Evolutionary conservation across 2,888 invertebrate species (phyloP).

Genomic region (Meghimatium bilineatum): DNA sequence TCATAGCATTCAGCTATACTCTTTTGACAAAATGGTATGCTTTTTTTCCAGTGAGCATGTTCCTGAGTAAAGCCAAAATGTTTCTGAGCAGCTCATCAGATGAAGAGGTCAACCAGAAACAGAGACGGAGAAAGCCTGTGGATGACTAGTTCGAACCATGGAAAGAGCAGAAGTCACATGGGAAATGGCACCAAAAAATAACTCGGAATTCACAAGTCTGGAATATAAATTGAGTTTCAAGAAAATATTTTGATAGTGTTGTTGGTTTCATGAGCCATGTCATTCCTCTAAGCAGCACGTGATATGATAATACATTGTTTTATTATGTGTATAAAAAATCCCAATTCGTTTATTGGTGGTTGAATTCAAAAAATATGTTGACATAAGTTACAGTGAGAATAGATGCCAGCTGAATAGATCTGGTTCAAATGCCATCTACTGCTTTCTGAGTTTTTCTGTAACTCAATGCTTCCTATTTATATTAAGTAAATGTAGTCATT

Average conservation of each 20-base stretch:
- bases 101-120: constrained; percentile 49
- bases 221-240: neutral
- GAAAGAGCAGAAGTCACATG: neutral
- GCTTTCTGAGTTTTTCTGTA: too few relatives aligned
- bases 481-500: too few relatives aligned
- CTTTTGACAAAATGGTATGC: neutral
- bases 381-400: too few relatives aligned
- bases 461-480: too few relatives aligned
- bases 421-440: too few relatives aligned
- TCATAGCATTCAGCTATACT: neutral
- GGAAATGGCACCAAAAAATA: neutral
- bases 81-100: constrained; percentile 52
- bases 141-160: constrained; percentile 18
- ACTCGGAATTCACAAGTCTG: neutral
- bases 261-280: neutral
- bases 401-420: too few relatives aligned
- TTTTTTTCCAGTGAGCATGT: constrained; percentile 49
- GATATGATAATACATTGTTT: too few relatives aligned
- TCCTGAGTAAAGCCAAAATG: constrained; percentile 53
- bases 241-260: too few relatives aligned
- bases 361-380: too few relatives aligned
- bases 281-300: neutral
- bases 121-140: constrained; percentile 40
- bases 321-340: too few relatives aligned
- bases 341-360: too few relatives aligned